Evolutionary conservation across 2,797 vertebrate species (phyloP).

Genomic region (Crenuchus spilurus): DNA sequence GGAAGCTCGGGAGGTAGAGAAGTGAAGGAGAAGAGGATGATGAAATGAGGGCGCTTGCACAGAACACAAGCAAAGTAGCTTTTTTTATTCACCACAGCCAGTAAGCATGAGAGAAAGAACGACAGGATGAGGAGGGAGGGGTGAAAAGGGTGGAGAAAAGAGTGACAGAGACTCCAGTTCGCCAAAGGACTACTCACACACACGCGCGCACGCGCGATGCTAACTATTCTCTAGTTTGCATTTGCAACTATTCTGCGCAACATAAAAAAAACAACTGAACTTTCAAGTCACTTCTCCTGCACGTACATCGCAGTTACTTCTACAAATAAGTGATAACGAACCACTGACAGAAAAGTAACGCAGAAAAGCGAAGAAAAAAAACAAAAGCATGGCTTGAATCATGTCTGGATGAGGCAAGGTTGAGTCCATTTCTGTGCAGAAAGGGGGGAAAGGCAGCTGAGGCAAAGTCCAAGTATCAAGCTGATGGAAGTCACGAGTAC

Average conservation of each 20-base stretch:
- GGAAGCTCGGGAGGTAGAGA: constrained; percentile 60
- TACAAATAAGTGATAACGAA: neutral
- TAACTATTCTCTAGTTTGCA: constrained; percentile 32
- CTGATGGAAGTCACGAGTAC: neutral
- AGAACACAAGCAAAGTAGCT: constrained; percentile 70
- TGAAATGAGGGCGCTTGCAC: constrained; percentile 82
- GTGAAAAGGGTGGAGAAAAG: constrained; percentile 39
- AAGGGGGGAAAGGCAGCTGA: constrained; percentile 48
- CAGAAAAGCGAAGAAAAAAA: neutral
- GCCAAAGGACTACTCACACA: constrained; percentile 56
- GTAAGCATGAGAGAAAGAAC: constrained; percentile 54
- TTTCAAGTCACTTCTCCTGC: neutral
- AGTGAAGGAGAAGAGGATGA: constrained; percentile 81
- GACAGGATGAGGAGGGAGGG: constrained; percentile 34
- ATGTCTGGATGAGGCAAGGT: neutral
- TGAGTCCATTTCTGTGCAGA: constrained; percentile 3
- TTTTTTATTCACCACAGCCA: constrained; percentile 66
- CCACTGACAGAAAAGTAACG: neutral
- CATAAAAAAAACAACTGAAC: neutral
- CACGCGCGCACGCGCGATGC: constrained; percentile 33
- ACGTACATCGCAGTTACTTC: neutral
- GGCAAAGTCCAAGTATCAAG: constrained; percentile 46
- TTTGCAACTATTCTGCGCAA: neutral
- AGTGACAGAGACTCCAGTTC: constrained; percentile 55
- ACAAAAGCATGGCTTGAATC: neutral